Percentiles rank a stretch among this genome's conserved stretches.
These are phyloP conservation scores for Riptortus pedestris DNA, from an alignment of 1,140 invertebrate species.

Conservation along the genomic window DNA sequence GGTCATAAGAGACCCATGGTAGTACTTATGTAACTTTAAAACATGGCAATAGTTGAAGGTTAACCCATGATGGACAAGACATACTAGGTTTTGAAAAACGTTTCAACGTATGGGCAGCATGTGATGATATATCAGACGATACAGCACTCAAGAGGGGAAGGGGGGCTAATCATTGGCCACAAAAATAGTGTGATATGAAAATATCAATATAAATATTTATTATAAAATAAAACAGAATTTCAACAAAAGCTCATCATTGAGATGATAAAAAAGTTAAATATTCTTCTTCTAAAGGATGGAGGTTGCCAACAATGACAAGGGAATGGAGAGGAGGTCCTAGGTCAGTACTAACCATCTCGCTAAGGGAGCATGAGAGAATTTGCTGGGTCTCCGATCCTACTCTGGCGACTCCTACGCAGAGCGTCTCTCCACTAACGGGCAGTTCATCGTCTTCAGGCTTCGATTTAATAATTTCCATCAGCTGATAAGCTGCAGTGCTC, in stretches of 20 bases:
- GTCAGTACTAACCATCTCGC: slow-evolving; percentile 63
- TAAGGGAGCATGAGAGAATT: slow-evolving; percentile 61
- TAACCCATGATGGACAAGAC: no score
- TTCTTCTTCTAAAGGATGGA: slow-evolving; percentile 88
- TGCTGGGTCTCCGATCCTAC: slow-evolving; percentile 76
- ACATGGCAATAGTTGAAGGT: no score
- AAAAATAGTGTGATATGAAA: no score
- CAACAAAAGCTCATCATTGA: not conserved
- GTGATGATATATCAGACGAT: no score
- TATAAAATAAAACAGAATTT: no score
- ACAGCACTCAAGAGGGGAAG: no score
- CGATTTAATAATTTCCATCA: slow-evolving; percentile 52
- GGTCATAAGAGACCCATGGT: no score
- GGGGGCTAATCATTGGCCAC: no score
- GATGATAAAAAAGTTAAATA: slow-evolving; percentile 56
- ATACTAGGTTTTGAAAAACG: no score
- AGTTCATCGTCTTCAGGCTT: slow-evolving; percentile 26
- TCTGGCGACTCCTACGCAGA: slow-evolving; percentile 76
- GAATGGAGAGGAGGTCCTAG: slow-evolving; percentile 88
- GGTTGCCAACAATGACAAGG: slow-evolving; percentile 68
- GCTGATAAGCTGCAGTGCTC: slow-evolving; percentile 69
- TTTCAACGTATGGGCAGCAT: no score
- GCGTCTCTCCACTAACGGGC: slow-evolving; percentile 47
- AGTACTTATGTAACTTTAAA: no score
- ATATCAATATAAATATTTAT: no score